phyloP scores from a whole-genome alignment of 2,797 vertebrate genomes.

The Acanthurus lineatus region DNA sequence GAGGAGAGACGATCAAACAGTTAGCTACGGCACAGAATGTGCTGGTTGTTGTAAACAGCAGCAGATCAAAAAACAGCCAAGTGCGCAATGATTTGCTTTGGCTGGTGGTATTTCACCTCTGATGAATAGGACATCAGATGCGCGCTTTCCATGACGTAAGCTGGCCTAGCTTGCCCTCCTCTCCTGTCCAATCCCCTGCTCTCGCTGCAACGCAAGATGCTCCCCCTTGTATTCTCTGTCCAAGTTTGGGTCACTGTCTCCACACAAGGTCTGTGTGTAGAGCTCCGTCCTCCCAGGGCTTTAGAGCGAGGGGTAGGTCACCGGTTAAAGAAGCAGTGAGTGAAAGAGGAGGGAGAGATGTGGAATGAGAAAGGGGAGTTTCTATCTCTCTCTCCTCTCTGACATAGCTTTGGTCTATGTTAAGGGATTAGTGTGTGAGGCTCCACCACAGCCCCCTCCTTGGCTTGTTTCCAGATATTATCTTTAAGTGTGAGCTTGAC shows the following conservation, averaged over 20 bases:
- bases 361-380: constrained; percentile 40
- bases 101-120: constrained; percentile 64
- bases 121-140: constrained; percentile 65
- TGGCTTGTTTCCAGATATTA: constrained; percentile 77
- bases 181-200: constrained; percentile 42
- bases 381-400: constrained; percentile 61
- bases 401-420: constrained; percentile 59
- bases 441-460: constrained; percentile 61
- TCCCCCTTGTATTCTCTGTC: constrained; percentile 43
- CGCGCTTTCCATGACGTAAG: constrained; percentile 74
- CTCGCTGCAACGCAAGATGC: constrained; percentile 45
- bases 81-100: constrained; percentile 49
- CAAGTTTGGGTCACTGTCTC: constrained; percentile 44
- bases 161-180: constrained; percentile 26
- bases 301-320: constrained; percentile 50
- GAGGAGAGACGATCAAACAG: constrained; percentile 47
- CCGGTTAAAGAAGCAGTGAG: constrained; percentile 51
- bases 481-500: constrained; percentile 71
- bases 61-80: constrained; percentile 62
- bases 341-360: constrained; percentile 33
- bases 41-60: constrained; percentile 50
- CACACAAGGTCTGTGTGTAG: constrained; percentile 47
- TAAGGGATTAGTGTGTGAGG: constrained; percentile 68
- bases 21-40: constrained; percentile 13
- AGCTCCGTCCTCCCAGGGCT: constrained; percentile 46